Base-by-base conservation (phyloP, 1,140 invertebrate species). In the Tetragnatha versicolor region DNA sequence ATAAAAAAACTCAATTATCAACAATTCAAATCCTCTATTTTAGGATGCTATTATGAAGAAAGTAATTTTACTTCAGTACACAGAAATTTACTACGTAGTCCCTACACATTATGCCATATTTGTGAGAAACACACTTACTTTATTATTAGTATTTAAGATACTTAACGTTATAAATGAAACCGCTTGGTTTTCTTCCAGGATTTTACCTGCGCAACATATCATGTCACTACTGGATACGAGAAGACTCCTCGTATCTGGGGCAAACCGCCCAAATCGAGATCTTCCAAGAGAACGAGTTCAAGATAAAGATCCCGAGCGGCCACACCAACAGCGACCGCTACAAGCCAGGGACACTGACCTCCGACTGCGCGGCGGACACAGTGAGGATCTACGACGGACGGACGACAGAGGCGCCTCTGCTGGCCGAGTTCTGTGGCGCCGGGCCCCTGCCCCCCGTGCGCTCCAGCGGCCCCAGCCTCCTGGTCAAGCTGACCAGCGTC, bases 301-400 rank as follows among this genome's bases (percentile, higher is more conserved):
- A 81, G 66, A 80, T 81, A 3, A 77, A 75, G 20, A 42, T 81
- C 37, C 69, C 65, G 22, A 77, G 69, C 22, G 81, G 81, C 3
- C 72, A 76, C 12, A 75, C 78, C 14, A 69, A 69, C n/a, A 79
- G 31, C 9, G 79, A 79, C 14, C 63, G 77, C 84, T 37, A 86
- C 88, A 82, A 80, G 85, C 85, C 73, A 85, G 89, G 63, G 81
- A 87, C 81, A 60, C 82, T 85, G 84, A 92, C 92, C 75, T 95
- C 94, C 92, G 89, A 91, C 81, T 81, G 81, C 55, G 91, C 94
- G 76, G 95, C 94, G 85, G 93, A 94, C 83, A 90, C 93, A 84
- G 92, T 94, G 81, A 89, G 93, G 85, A 91, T 96, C 39, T 96
- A 95, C 86, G 94, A 96, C 84, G 93, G 94, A 45, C 94, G 94